Evolutionary conservation across 2,888 invertebrate species (phyloP), one percentile per base, ranked within the genome.

Genomic region (Alloscopus bannaensis): DNA sequence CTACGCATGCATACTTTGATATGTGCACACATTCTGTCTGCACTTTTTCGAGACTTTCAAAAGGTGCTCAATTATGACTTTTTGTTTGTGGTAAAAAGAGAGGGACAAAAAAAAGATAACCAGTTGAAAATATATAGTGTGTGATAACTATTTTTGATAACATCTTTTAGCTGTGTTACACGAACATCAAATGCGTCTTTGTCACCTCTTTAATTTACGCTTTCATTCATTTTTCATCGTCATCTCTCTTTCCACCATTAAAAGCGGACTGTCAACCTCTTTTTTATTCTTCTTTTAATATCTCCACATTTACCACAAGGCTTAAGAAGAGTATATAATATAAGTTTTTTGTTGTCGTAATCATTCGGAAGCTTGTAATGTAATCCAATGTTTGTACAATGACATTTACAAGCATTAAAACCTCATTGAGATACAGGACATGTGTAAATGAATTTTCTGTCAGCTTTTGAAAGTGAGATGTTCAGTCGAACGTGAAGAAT

Each of bases 331-430:
- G 36, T 8, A 57, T 42, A 24, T 36, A 26, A 57, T 59, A 45
- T 45, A 4, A 45, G 8, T 3, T 45, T 16, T 13, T 64, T 36
- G 6, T 20, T 55, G 40, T 52, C 55, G 20, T 22, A 13, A 64
- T 72, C 52, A 62, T 40, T 18, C 72, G 72, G 72, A 72, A 72
- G 72, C 40, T 40, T 50, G 72, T 72, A 62, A 72, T 62, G 40
- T 55, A 26, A 72, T 62, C 64, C 26, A 28, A n/a, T n/a, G n/a
- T n/a, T n/a, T n/a, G n/a, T n/a, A 64, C 40, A 57, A 52, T 20
- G 36, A 52, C 52, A 52, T 50, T 72, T 52, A 64, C 72, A 72
- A 26, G 42, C 47, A 71, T 62, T 52, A 52, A 24, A 59, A 62
- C 26, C 24, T 28, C 16, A 26, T 22, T 52, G 4, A 24, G 22